Evolutionary conservation across 2,113 vertebrate genomes (phyloP).

Genomic region (Lontra canadensis): DNA sequence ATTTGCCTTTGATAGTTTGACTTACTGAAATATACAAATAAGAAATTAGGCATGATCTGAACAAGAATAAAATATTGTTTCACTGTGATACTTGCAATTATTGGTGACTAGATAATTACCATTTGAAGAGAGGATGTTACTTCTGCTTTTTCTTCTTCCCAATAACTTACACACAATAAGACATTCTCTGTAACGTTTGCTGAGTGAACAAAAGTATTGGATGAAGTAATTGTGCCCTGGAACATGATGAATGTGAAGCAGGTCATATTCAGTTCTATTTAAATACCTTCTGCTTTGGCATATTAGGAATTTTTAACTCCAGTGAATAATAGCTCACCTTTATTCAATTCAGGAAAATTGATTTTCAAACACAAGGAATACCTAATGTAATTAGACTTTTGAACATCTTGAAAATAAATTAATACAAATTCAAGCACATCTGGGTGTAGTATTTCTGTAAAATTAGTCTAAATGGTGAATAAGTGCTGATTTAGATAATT

Average conservation of each 20-base stretch:
- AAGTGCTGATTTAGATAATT: constrained; percentile 46
- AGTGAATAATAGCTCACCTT: constrained; percentile 29
- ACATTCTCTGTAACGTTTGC: neutral
- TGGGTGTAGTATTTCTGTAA: constrained; percentile 11
- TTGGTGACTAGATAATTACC: neutral
- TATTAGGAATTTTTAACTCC: neutral
- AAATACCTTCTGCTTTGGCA: neutral
- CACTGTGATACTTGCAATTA: neutral
- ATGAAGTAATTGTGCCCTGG: neutral
- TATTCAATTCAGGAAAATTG: neutral
- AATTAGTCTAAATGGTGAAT: constrained; percentile 12
- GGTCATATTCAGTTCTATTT: neutral
- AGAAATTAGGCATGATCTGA: neutral
- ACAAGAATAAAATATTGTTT: neutral
- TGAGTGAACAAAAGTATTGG: neutral
- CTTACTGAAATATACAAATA: neutral
- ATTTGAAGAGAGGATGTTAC: neutral
- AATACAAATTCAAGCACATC: constrained; percentile 39
- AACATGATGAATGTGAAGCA: neutral
- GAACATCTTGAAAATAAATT: constrained; percentile 46
- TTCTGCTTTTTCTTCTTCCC: neutral
- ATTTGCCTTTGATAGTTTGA: neutral
- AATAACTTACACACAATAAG: neutral
- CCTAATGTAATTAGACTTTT: constrained; percentile 53
- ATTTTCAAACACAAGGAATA: constrained; percentile 52